phyloP scores from a whole-genome alignment of 2,113 vertebrate genomes.

The human region GRCh38 chr2:120916001-120916500 shows the following conservation, averaged over 20 bases:
- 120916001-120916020: not conserved
- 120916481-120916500: not conserved
- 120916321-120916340: not conserved
- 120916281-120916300: not conserved
- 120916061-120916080: not conserved
- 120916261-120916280: not conserved
- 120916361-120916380: not conserved
- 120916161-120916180: not conserved
- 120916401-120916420: not conserved
- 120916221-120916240: not conserved
- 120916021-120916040: not conserved
- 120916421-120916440: not conserved
- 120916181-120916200: not conserved
- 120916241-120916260: not conserved
- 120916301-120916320: not conserved
- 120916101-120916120: not conserved
- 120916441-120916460: not conserved
- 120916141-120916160: no score
- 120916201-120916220: not conserved
- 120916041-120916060: not conserved
- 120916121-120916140: not conserved
- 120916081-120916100: not conserved
- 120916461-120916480: not conserved
- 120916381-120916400: not conserved
- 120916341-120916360: fast-evolving